Base-by-base conservation (phyloP, 2,888 invertebrate species). In the Pterostichus niger region DNA sequence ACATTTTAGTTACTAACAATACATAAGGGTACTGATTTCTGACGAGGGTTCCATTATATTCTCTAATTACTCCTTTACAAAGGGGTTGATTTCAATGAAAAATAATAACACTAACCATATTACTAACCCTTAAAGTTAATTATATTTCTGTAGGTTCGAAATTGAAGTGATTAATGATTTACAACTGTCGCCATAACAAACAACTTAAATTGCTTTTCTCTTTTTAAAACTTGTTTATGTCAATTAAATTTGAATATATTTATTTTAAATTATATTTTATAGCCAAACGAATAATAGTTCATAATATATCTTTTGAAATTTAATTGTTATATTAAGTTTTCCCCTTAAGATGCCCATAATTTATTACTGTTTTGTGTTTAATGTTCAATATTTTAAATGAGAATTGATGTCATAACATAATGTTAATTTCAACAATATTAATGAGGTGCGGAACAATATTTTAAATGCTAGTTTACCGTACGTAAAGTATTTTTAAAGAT, bases 31-130 rank as follows among this genome's bases (percentile, higher is more conserved):
- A 6, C 9, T 59, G 15, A 59, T 7, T 64, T 71, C 15, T 15
- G 11, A 40, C 15, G 40, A 71, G 68, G 68, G 68, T 17, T 31
- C 68, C 44, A 44, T 68, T 40, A 68, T 68, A 15, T 13, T n/a
- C 9, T 15, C 11, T 40, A 64, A 64, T 64, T 64, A 13, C n/a
- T 33, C 15, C 15, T 40, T 40, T n/a, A 40, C 15, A 15, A 15
- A 71, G 24, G 44, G 68, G 68, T 15, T 17, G 15, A 56, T 56
- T 44, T 17, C 0, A 40, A 71, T 15, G 44, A 17, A 44, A 71
- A 17, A 44, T 71, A 71, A 44, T 40, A 11, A 15, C 17, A 44
- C 17, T 71, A 71, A 71, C 68, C 13, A 17, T 7, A 9, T 71
- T 71, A 71, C 17, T 17, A 17, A 5, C 68, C 64, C 44, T 44